These are phyloP conservation scores for Dipodomys merriami DNA, from an alignment of 2,113 vertebrate species.

Conservation along the genomic window DNA sequence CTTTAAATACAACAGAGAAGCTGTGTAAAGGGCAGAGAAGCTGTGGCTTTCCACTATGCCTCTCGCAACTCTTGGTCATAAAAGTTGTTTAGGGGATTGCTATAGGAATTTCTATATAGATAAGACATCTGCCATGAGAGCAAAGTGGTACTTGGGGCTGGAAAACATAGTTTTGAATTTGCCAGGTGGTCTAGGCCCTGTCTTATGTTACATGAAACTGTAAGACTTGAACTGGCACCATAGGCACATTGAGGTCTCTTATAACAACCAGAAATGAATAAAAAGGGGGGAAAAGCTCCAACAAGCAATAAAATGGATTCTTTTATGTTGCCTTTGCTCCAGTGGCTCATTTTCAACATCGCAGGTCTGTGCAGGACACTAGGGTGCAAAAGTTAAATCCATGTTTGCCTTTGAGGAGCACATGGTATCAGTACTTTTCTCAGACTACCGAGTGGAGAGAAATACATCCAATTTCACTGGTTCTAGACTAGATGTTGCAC, in stretches of 20 bases:
- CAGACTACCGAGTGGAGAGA: not conserved
- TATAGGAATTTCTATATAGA: not conserved
- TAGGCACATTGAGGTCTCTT: not conserved
- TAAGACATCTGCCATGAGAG: not conserved
- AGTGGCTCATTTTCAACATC: slow-evolving; percentile 3
- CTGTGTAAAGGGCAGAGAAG: not conserved
- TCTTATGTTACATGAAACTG: not conserved
- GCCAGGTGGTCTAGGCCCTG: not conserved
- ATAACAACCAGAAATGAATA: not conserved
- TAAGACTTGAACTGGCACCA: not conserved
- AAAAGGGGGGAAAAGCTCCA: not conserved
- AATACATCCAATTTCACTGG: not conserved
- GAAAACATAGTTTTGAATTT: not conserved
- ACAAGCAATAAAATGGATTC: not conserved
- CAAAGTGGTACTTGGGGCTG: not conserved
- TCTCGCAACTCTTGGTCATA: not conserved
- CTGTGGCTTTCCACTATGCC: not conserved
- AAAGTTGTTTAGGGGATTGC: not conserved
- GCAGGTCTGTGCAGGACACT: not conserved
- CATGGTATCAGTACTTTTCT: not conserved
- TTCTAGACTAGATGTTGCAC: not conserved
- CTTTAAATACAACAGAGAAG: not conserved
- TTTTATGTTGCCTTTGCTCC: not conserved
- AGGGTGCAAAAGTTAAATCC: not conserved
- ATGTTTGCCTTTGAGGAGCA: not conserved